Base-by-base conservation (phyloP, 1,140 invertebrate species). In the Vollenhovia emeryi region DNA sequence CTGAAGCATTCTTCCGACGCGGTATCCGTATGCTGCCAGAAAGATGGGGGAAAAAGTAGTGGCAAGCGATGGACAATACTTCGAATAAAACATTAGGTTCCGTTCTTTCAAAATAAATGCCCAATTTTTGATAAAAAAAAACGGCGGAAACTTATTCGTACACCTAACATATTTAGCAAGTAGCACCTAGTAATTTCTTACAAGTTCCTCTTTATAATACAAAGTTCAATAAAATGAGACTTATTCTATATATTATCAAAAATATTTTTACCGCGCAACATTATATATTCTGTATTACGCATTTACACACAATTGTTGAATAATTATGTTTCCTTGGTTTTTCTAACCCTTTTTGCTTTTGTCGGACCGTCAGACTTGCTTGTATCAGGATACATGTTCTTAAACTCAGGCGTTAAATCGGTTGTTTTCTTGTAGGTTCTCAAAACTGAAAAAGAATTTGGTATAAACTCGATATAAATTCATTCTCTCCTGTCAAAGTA, bases 361-460 rank as follows among this genome's bases (percentile, higher is more conserved):
- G 80, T 40, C 36, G 85, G 45, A 7, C 59, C 50, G 36, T 59
- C n/a, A 1, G 57, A 73, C 43, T 80, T 18, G 11, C 11, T 18
- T 33, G 40, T 21, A 9, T n/a, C n/a, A n/a, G n/a, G n/a, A n/a
- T 80, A 62, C n/a, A 71, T n/a, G 0, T 48, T 24, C 11, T 71
- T 3, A 9, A 18, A 24, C 9, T 50, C 5, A 30, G 27, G 30
- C 21, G 84, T 52, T n/a, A 64, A 15, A 1, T 64, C 24, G 33
- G 0, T 2, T 24, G 13, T 8, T 59, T 82, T 59, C 13, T 82
- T 8, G 1, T 9, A 33, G 0, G 7, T 27, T 8, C 24, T 48
- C 15, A 36, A n/a, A 82, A 68, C 87, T 88, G 33, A 9, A 64
- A 62, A 43, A 30, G 55, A 86, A 64, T 50, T 60, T 60, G 8